Evolutionary conservation across 2,113 vertebrate genomes (phyloP), one percentile per base, ranked within the genome.

Genomic region (Odobenus rosmarus): DNA sequence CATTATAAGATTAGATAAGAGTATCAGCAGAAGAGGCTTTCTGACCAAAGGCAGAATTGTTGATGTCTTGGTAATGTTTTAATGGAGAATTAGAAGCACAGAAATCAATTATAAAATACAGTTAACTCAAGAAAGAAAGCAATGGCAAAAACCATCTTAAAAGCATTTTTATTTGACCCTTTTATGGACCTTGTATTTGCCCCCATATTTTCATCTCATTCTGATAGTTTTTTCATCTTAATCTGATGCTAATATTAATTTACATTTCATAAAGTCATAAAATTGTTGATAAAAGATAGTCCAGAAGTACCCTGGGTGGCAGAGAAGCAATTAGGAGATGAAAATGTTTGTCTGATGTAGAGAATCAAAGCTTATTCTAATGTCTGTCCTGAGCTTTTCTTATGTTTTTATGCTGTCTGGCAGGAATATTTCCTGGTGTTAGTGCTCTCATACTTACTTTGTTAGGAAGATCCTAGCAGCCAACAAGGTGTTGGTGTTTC

Each of bases 1-100:
- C 77, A 61, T 81, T 90, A 19, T 24, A 79, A 87, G 74, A 97
- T 92, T 96, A 96, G 89, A 95, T 92, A 95, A 69, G 59, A 83
- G 49, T 80, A 67, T 81, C 42, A 33, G 57, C 55, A 88, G 49
- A 31, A 86, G n/a, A 95, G 57, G 7, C 84, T 76, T 90, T 92
- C 67, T 90, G 77, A 90, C 83, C 74, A 69, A 90, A 97, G 57
- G 80, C 53, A 95, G 80, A 86, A 51, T 92, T 33, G 1, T 61
- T 53, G 36, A 92, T 92, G 67, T 62, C 21, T 83, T 87, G 80
- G n/a, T 87, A 84, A 89, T 74, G 49, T 80, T 95, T 86, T 90
- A 72, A 26, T 72, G 24, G 53, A 76, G 69, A 93, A 77, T 82
- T 24, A 42, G 86, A 96, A 79, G 69, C 72, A 77, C 23, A 62